phyloP scores from a whole-genome alignment of 2,888 invertebrate species.

The Lymantria dispar region DNA sequence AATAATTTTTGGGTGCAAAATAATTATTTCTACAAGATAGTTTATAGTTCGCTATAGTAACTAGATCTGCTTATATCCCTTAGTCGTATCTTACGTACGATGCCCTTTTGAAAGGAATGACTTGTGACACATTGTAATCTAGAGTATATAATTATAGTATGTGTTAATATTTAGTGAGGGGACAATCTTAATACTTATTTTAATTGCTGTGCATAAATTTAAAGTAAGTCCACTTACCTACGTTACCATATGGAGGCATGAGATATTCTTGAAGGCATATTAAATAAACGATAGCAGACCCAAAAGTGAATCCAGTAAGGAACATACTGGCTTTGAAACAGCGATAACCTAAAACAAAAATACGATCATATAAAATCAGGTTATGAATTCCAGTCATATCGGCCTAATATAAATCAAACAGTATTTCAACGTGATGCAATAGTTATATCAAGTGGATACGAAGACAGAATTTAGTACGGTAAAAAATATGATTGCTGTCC shows the following conservation, averaged over 20 bases:
- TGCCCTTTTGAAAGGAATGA: too few relatives aligned
- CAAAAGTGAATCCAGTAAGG: conserved; percentile 93
- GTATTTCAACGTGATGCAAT: neutral
- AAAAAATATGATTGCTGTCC: too few relatives aligned
- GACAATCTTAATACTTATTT: too few relatives aligned
- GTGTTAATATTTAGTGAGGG: too few relatives aligned
- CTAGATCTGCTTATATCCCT: too few relatives aligned
- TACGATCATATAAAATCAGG: neutral
- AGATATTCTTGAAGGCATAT: conserved; percentile 91
- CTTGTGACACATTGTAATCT: too few relatives aligned
- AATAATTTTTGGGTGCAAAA: too few relatives aligned
- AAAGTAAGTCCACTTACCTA: conserved; percentile 70
- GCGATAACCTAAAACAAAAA: conserved; percentile 85
- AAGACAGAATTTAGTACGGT: neutral
- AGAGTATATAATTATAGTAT: too few relatives aligned
- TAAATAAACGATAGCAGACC: conserved; percentile 89
- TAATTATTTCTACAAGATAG: too few relatives aligned
- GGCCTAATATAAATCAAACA: neutral
- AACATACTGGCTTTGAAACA: conserved; percentile 95
- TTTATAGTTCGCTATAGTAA: too few relatives aligned
- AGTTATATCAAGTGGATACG: neutral
- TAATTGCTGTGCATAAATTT: neutral
- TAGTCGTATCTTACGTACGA: too few relatives aligned
- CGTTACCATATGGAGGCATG: conserved; percentile 89
- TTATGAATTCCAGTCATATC: neutral